Percentiles rank a stretch among this genome's conserved stretches.
Conservation (phyloP, 2,888 invertebrate genomes). For the Hypselothyrea guttata region DNA sequence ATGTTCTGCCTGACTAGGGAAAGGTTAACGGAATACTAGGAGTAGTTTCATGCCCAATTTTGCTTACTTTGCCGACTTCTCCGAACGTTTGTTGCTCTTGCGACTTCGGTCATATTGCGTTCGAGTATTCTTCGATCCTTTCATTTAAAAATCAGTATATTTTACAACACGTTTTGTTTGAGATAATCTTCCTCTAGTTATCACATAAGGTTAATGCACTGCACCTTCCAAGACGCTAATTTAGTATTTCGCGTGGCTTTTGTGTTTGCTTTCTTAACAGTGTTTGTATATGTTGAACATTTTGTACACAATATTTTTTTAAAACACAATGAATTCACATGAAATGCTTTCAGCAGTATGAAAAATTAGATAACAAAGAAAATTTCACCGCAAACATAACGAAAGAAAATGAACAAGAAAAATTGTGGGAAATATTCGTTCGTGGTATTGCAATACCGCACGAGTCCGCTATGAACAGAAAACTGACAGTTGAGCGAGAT, state of each 20-base stretch:
- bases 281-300: constrained; percentile 25
- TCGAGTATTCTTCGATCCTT: constrained; percentile 69
- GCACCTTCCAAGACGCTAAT: neutral
- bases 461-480: constrained; percentile 69
- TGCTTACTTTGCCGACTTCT: constrained; percentile 72
- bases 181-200: too few species aligned
- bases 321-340: neutral
- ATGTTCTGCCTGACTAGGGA: too few species aligned
- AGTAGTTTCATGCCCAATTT: neutral
- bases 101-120: constrained; percentile 75
- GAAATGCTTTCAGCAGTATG: constrained; percentile 32
- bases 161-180: constrained; percentile 12
- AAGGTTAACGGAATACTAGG: too few species aligned
- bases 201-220: constrained; percentile 1
- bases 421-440: constrained; percentile 5
- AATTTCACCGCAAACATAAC: constrained; percentile 44
- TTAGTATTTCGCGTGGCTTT: neutral
- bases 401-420: too few species aligned
- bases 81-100: constrained; percentile 73
- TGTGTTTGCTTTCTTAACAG: neutral
- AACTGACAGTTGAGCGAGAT: constrained; percentile 80
- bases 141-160: constrained; percentile 59
- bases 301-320: constrained; percentile 6
- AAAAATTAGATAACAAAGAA: constrained; percentile 60
- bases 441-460: constrained; percentile 63